phyloP scores from a whole-genome alignment of 1,140 invertebrate genomes.

The Drosophila rufa region DNA sequence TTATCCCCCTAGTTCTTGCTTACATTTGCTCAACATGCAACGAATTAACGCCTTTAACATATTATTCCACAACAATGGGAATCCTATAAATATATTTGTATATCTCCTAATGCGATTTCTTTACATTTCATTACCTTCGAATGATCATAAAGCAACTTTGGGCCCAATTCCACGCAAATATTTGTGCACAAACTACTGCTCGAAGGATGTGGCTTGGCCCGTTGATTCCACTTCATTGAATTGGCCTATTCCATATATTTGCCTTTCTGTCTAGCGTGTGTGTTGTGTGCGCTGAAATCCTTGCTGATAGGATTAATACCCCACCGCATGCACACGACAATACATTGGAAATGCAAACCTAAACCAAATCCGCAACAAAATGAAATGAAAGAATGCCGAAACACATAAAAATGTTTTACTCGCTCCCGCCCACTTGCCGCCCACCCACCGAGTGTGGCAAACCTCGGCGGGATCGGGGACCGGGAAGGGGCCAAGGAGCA shows the following conservation, averaged over 20 bases:
- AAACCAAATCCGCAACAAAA: conserved; percentile 19
- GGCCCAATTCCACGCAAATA: not conserved
- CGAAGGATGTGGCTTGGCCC: not conserved
- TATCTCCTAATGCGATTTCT: conserved; percentile 16
- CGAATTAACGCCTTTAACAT: not conserved
- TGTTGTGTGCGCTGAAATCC: conserved; percentile 16
- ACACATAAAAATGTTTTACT: conserved; percentile 13
- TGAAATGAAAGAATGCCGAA: conserved; percentile 11
- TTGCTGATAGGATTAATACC: conserved; percentile 25
- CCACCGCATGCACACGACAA: conserved; percentile 6
- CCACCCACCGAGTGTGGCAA: not conserved
- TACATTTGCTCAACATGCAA: not conserved
- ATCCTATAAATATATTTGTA: conserved; percentile 4
- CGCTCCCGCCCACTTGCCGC: not conserved
- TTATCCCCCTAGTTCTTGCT: not conserved
- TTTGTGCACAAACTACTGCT: conserved; percentile 4
- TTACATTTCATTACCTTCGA: conserved; percentile 19
- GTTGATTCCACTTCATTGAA: conserved; percentile 15
- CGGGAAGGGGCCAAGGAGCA: not conserved
- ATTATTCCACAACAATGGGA: conserved; percentile 4
- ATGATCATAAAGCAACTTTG: conserved; percentile 12
- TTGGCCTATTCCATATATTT: not conserved
- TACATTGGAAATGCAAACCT: conserved; percentile 13
- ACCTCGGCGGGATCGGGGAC: too few relatives aligned
- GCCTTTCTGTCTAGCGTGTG: not conserved